Evolutionary conservation across 2,797 vertebrate genomes (phyloP), one percentile per base, ranked within the genome.

Genomic region (Malurus splendens): DNA sequence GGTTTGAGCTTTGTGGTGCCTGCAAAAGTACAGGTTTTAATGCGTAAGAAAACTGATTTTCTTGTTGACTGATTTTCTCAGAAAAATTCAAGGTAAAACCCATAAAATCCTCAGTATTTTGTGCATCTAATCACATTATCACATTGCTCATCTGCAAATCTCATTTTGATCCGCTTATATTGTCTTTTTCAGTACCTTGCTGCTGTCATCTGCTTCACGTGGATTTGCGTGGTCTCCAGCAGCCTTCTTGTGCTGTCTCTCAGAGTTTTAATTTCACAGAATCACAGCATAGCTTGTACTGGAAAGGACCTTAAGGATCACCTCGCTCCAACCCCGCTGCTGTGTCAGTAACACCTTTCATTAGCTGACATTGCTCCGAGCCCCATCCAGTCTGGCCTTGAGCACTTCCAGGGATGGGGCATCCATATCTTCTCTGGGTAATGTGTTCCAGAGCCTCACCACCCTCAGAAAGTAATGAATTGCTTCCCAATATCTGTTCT

Each of bases 141-240:
- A 44, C 10, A 33, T 57, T 82, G 15, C 23, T 87, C n/a, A 57
- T 3, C 9, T 73, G 64, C 32, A 73, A 64, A 64, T 81, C 23
- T 81, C 48, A 50, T 70, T 95, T 57, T 51, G 27, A 64, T 83
- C 54, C 60, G 32, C 84, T 73, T 76, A n/a, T 66, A 18, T 73
- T 87, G 27, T 76, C 59, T 83, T 87, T 84, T 82, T 56, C 33
- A 17, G 24, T 44, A 6, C 30, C 60, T 70, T 60, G 47, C 30
- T 76, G 56, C 39, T 6, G 2, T 12, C 18, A 30, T 48, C 39
- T 89, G 36, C 27, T 77, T 73, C 32, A 24, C 0, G 2, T 38
- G 47, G 56, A 73, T 81, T 81, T 87, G 12, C 38, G 41, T 52
- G 45, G 68, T 27, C 10, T 87, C 42, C 38, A 45, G 9, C 44